Conservation (phyloP, 2,797 vertebrate species). For the Notamacropus eugenii region DNA sequence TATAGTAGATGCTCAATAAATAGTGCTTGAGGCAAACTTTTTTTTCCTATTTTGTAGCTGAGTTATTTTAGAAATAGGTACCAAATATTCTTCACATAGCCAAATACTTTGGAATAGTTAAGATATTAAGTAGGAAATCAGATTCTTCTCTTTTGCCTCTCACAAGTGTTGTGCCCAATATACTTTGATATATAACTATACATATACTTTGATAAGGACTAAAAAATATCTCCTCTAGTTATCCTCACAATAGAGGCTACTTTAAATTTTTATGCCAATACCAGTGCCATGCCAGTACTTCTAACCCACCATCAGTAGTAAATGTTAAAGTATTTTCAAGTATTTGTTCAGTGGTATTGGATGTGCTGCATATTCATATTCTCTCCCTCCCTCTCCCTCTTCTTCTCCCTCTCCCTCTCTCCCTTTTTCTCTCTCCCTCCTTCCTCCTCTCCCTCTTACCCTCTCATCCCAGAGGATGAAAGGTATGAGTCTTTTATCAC, state of each 20-base stretch:
- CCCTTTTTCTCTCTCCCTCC: accelerated
- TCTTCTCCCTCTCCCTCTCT: too few species aligned
- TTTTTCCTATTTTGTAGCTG: constrained; percentile 31
- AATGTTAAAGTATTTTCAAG: too few species aligned
- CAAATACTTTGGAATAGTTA: background rate
- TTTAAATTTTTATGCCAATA: background rate
- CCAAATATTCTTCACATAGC: background rate
- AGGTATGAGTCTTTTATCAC: background rate
- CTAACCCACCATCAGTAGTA: background rate
- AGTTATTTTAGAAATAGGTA: background rate
- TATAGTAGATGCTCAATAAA: background rate
- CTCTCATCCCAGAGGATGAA: background rate
- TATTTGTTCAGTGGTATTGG: background rate
- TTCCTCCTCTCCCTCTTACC: accelerated
- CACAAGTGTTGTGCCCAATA: too few species aligned
- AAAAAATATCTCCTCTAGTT: too few species aligned
- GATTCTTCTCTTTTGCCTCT: too few species aligned
- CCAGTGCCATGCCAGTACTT: background rate
- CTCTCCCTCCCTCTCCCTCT: too few species aligned
- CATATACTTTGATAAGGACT: too few species aligned
- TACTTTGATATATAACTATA: too few species aligned
- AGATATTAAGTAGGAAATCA: background rate
- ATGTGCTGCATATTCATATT: background rate
- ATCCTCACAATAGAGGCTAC: background rate
- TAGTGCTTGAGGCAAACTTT: background rate